Evolutionary conservation across 2,888 invertebrate species (phyloP), one percentile per base, ranked within the genome.

Genomic region (Heliconius ethilla): DNA sequence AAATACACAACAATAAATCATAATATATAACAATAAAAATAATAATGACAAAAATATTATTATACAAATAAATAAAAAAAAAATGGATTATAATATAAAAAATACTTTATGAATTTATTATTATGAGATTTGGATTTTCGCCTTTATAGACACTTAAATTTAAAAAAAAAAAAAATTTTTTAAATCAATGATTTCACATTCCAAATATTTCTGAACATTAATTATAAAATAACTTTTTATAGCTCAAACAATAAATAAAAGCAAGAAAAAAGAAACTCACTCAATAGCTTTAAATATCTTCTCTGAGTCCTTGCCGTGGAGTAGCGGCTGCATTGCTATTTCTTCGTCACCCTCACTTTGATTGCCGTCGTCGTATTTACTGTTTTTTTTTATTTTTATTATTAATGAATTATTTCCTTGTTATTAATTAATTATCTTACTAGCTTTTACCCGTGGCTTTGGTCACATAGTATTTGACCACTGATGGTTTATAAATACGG

Each of bases 301-400:
- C 82, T 96, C 96, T 1, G 95, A 92, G 85, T 96, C 96, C 81
- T 95, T 96, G 66, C 91, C 92, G 82, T 96, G 96, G 33, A 96
- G 94, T 55, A 97, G 92, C 33, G 97, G 96, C 85, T 96, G 95
- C 92, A 98, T 95, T 70, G 97, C 98, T 82, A 98, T 97, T 83
- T 96, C 97, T 81, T 96, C 97, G 1, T 88, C 86, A 0, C 80
- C 83, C 83, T 97, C 97, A 83, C 95, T 95, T 70, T 93, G 95
- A 84, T 89, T 89, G 0, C 84, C 88, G 15, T 92, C 93, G 0
- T 93, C 92, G 65, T 86, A 87, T 89, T 91, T 93, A 33, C 93
- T 93, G 73, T 25, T 82, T 76, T 13, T 25, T 7, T 63, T 15
- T 7, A 63, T 25, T 13, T 13, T 63, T 15, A 1, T 27, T 63